These are phyloP conservation scores for Piaya cayana DNA, from an alignment of 2,113 vertebrate genomes.

Conservation along the genomic window DNA sequence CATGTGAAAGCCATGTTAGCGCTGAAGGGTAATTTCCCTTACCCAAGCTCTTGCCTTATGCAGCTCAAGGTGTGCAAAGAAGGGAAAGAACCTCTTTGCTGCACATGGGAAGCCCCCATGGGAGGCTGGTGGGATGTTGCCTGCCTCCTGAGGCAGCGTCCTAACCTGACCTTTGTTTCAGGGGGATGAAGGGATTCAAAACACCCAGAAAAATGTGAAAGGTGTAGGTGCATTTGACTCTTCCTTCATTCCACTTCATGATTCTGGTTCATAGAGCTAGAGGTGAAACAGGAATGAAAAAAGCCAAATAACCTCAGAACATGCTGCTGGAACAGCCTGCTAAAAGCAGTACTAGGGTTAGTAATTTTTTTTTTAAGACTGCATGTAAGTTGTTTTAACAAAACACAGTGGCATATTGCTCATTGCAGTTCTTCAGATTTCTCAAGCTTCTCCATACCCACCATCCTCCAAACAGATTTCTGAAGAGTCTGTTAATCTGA, in stretches of 20 bases:
- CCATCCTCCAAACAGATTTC: background rate
- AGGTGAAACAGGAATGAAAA: background rate
- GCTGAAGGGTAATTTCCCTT: background rate
- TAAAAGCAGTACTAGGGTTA: background rate
- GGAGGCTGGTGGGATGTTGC: background rate
- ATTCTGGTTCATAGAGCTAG: background rate
- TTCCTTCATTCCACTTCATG: background rate
- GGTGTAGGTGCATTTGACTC: background rate
- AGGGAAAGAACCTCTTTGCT: background rate
- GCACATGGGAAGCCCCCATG: rapidly evolving
- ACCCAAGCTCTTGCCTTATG: background rate
- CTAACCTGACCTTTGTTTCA: background rate
- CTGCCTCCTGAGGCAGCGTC: background rate
- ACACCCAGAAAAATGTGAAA: background rate
- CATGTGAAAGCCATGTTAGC: background rate
- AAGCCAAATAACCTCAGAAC: background rate
- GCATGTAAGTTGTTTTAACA: background rate
- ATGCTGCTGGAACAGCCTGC: background rate
- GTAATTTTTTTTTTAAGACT: background rate
- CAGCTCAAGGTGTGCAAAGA: background rate
- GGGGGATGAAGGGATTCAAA: background rate
- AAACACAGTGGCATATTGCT: background rate
- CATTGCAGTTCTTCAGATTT: background rate
- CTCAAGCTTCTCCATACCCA: background rate
- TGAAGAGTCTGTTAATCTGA: background rate